Percentiles rank a stretch among this genome's conserved stretches.
Conservation (phyloP, 2,888 invertebrate species). For the Altica lythri region DNA sequence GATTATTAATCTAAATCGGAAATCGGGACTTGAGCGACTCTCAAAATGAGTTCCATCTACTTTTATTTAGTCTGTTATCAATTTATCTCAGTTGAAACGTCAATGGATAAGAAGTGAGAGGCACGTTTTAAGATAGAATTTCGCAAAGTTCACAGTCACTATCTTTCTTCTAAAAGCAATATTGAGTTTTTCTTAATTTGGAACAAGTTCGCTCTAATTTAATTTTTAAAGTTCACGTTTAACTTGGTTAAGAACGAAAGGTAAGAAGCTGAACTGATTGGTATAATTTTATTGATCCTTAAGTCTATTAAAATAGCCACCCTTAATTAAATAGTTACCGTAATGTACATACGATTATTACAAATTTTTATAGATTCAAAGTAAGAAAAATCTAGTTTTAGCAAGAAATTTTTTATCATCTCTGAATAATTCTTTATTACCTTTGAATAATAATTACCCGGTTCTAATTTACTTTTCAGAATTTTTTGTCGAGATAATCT, state of each 20-base stretch:
- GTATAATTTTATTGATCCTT: slow-evolving; percentile 21
- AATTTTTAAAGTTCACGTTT: slow-evolving; percentile 28
- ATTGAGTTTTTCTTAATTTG: slow-evolving; percentile 33
- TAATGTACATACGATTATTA: too few relatives aligned
- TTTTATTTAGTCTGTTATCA: slow-evolving; percentile 17
- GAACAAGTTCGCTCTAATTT: slow-evolving; percentile 30
- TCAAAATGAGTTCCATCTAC: slow-evolving; percentile 11
- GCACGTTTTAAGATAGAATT: slow-evolving; percentile 21
- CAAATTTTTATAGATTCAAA: too few relatives aligned
- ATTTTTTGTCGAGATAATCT: too few relatives aligned
- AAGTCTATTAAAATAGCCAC: too few relatives aligned
- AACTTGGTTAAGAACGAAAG: slow-evolving; percentile 9
- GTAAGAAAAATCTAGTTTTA: too few relatives aligned
- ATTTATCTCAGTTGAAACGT: slow-evolving; percentile 7
- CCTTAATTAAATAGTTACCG: too few relatives aligned
- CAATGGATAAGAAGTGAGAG: slow-evolving; percentile 7
- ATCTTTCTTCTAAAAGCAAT: slow-evolving; percentile 25
- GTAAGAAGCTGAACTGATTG: slow-evolving; percentile 19
- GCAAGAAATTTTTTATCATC: too few relatives aligned
- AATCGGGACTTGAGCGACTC: slow-evolving; percentile 16
- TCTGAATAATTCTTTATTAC: too few relatives aligned
- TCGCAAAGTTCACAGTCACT: slow-evolving; percentile 26
- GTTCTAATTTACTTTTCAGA: too few relatives aligned
- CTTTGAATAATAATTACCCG: too few relatives aligned
- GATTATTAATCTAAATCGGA: slow-evolving; percentile 22